Percentiles rank a stretch among this genome's conserved stretches.
These are phyloP conservation scores for Heliconius sara DNA, from an alignment of 2,888 invertebrate genomes.

Conservation along the genomic window DNA sequence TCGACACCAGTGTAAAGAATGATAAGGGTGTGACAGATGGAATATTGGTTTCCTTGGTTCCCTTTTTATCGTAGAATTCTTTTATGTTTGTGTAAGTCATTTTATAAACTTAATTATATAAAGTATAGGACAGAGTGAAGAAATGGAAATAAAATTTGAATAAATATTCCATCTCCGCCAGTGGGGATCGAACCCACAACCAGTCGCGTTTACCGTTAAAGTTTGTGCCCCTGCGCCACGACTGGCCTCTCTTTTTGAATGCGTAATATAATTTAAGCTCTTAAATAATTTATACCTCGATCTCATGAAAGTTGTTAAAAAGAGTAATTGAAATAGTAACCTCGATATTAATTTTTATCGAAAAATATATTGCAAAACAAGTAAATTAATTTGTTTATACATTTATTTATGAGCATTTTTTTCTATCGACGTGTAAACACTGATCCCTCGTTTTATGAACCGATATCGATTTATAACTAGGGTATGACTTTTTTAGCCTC, in stretches of 20 bases:
- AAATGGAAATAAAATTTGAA: too few relatives aligned
- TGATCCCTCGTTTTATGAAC: not conserved
- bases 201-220: too few relatives aligned
- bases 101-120: not conserved
- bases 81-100: not conserved
- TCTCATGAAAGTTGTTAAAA: not conserved
- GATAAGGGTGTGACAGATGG: slow-evolving; percentile 12
- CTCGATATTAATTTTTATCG: not conserved
- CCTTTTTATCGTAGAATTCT: not conserved
- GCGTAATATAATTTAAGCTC: not conserved
- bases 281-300: not conserved
- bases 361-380: not conserved
- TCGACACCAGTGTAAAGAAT: not conserved
- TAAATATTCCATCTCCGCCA: too few relatives aligned
- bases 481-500: not conserved
- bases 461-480: not conserved
- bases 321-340: not conserved
- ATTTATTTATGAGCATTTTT: not conserved
- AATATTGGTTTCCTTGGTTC: not conserved
- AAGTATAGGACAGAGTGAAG: not conserved
- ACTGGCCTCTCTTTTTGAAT: not conserved
- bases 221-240: too few relatives aligned
- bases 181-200: too few relatives aligned
- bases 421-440: not conserved
- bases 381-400: not conserved